Evolutionary conservation across 2,113 vertebrate genomes (phyloP).

Genomic region (Periophthalmodon schlosseri): DNA sequence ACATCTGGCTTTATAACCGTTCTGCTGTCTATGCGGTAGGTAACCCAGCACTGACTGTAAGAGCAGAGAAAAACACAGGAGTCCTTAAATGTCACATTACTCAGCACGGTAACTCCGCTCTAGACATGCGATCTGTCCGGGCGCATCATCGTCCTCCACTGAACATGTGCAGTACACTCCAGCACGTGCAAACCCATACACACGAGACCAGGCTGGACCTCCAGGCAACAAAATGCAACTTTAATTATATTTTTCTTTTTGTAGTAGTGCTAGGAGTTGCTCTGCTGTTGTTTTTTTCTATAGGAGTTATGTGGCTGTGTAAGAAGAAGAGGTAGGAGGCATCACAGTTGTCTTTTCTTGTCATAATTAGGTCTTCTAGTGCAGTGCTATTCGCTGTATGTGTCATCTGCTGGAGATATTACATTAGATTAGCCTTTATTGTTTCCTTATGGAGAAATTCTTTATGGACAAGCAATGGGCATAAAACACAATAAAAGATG

Average conservation of each 20-base stretch:
- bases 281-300: slow-evolving; percentile 7
- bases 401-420: too few relatives aligned
- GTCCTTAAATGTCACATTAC: slow-evolving; percentile 71
- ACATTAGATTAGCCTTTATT: too few relatives aligned
- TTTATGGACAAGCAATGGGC: too few relatives aligned
- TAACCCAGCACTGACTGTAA: neutral
- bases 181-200: slow-evolving; percentile 48
- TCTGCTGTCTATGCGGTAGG: slow-evolving; percentile 3
- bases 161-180: slow-evolving; percentile 66
- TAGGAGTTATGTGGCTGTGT: neutral
- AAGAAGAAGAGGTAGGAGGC: neutral
- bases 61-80: slow-evolving; percentile 25
- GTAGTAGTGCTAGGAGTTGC: neutral
- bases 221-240: slow-evolving; percentile 38
- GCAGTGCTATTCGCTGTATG: too few relatives aligned
- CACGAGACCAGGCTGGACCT: slow-evolving; percentile 38
- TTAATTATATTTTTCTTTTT: slow-evolving; percentile 40
- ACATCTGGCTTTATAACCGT: neutral
- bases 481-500: too few relatives aligned
- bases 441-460: too few relatives aligned
- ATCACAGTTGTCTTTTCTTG: neutral
- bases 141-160: slow-evolving; percentile 54
- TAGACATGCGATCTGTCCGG: slow-evolving; percentile 68
- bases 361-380: too few relatives aligned
- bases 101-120: slow-evolving; percentile 57